Evolutionary conservation across 2,797 vertebrate species (phyloP).

Genomic region (Cephalopachus bancanus): DNA sequence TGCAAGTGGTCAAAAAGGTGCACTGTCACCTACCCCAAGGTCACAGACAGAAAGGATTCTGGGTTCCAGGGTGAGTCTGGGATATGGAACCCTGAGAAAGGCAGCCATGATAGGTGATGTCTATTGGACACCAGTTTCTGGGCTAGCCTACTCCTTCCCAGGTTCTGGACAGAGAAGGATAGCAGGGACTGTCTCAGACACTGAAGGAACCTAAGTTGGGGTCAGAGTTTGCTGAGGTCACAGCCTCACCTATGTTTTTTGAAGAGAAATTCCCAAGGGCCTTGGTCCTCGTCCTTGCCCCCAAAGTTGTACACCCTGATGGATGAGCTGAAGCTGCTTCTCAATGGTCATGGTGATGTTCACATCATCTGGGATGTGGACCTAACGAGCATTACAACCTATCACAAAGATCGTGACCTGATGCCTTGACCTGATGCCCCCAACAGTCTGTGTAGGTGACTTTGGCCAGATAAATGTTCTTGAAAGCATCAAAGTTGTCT

Average conservation of each 20-base stretch:
- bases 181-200: slow-evolving; percentile 28
- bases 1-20: background rate
- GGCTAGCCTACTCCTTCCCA: background rate
- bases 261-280: slow-evolving; percentile 92
- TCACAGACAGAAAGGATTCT: slow-evolving; percentile 55
- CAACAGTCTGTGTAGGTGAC: slow-evolving; percentile 92
- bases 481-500: slow-evolving; percentile 96
- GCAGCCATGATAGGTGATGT: slow-evolving; percentile 55
- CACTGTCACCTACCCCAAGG: slow-evolving; percentile 64
- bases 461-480: slow-evolving; percentile 94
- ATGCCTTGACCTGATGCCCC: slow-evolving; percentile 87
- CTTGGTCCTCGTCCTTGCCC: slow-evolving; percentile 86
- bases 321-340: slow-evolving; percentile 93
- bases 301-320: slow-evolving; percentile 93
- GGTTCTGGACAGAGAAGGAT: background rate
- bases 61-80: slow-evolving; percentile 14
- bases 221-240: background rate
- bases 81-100: slow-evolving; percentile 56
- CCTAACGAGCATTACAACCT: slow-evolving; percentile 95
- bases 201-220: slow-evolving; percentile 1
- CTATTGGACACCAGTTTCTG: slow-evolving; percentile 19
- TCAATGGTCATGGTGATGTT: slow-evolving; percentile 94
- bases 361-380: slow-evolving; percentile 96
- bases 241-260: slow-evolving; percentile 79
- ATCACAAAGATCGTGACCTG: slow-evolving; percentile 94